Evolutionary conservation across 2,888 invertebrate species (phyloP).

Genomic region (Drosophila macrospina): DNA sequence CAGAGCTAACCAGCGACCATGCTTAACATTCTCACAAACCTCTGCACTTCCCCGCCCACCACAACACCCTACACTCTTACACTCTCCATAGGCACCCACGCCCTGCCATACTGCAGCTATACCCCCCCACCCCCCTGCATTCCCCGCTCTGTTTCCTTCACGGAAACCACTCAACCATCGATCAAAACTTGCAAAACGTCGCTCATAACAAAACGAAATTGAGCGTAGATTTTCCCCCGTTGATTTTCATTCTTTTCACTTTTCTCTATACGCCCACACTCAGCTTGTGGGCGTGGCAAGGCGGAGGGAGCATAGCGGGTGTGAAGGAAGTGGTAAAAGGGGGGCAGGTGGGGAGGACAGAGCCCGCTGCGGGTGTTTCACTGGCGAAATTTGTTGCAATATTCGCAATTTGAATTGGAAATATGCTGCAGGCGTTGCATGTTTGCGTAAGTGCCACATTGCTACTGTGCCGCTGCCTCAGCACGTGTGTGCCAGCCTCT

Average conservation of each 20-base stretch:
- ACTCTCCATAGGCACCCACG: neutral
- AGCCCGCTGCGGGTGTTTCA: slow-evolving; percentile 2
- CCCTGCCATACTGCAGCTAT: too few species aligned
- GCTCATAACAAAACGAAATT: slow-evolving; percentile 58
- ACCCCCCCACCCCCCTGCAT: too few species aligned
- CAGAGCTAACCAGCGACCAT: slow-evolving; percentile 31
- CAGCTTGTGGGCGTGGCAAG: slow-evolving; percentile 5
- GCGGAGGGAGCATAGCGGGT: neutral
- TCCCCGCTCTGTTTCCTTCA: slow-evolving; percentile 9
- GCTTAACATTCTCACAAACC: slow-evolving; percentile 15
- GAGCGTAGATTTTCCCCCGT: slow-evolving; percentile 52
- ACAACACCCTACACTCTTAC: too few species aligned
- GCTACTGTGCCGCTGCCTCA: slow-evolving; percentile 21
- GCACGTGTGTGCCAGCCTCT: slow-evolving; percentile 20
- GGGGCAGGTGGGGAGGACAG: neutral
- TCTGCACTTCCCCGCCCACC: neutral
- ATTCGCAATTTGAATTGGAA: slow-evolving; percentile 74
- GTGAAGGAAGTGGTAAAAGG: neutral
- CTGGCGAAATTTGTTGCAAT: slow-evolving; percentile 68
- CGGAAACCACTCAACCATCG: slow-evolving; percentile 50
- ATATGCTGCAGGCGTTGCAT: slow-evolving; percentile 70
- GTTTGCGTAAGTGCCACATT: slow-evolving; percentile 63
- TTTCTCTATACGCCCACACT: slow-evolving; percentile 8
- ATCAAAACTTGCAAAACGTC: slow-evolving; percentile 55
- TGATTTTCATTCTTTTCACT: slow-evolving; percentile 43